A percentile compares a stretch with the other conserved stretches of the same genome.
Conservation (phyloP, 2,797 vertebrate genomes). For the Hephaestus fuliginosus region DNA sequence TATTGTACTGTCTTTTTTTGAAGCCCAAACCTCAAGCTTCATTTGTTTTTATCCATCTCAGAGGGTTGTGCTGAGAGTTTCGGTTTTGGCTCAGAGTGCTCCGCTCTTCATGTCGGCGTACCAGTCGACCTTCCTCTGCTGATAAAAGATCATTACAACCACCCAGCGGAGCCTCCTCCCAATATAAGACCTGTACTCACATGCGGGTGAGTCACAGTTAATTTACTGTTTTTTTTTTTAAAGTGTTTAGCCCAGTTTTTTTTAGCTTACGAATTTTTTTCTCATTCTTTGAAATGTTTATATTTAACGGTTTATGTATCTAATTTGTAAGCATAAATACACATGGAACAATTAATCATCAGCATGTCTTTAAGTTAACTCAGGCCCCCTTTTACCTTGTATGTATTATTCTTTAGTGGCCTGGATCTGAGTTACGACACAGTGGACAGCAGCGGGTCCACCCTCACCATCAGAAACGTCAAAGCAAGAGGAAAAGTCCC, state of each 20-base stretch:
- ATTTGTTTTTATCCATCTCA: conserved; percentile 57
- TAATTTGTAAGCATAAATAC: neutral
- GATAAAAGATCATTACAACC: conserved; percentile 88
- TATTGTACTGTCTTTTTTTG: neutral
- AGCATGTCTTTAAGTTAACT: neutral
- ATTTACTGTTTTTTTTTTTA: too few relatives aligned
- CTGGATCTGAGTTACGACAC: conserved; percentile 86
- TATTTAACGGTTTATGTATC: neutral
- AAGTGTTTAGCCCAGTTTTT: neutral
- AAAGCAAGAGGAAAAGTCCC: conserved; percentile 86
- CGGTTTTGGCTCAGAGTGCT: conserved; percentile 75
- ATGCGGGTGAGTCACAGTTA: conserved; percentile 85
- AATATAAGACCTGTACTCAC: conserved; percentile 85
- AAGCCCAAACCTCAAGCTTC: neutral
- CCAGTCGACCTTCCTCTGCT: conserved; percentile 90
- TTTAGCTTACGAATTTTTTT: neutral
- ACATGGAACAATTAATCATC: neutral
- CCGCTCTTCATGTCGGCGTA: conserved; percentile 85
- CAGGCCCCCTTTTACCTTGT: too few relatives aligned
- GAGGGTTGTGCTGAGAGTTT: conserved; percentile 90
- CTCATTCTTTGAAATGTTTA: neutral
- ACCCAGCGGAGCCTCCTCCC: conserved; percentile 79
- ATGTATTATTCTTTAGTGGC: conserved; percentile 80
- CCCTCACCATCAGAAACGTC: conserved; percentile 85
- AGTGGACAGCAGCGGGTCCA: conserved; percentile 69